A percentile compares a stretch with the other conserved stretches of the same genome.
Conservation (phyloP, 2,888 invertebrate species). For the Druceiella hillmani region DNA sequence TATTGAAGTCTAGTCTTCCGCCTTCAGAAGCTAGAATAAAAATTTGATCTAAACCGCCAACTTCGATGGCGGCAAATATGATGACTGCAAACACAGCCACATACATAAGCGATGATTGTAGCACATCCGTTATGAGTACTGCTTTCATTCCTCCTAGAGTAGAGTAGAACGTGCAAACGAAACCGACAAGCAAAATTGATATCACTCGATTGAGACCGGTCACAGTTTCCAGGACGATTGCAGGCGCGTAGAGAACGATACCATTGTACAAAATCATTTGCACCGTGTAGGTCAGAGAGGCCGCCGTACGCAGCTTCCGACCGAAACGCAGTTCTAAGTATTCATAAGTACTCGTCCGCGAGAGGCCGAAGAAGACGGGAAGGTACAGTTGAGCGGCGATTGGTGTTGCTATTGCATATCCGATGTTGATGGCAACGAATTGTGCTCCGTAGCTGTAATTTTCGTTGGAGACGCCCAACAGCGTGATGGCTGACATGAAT, state of each 20-base stretch:
- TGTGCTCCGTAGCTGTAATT: slow-evolving; percentile 79
- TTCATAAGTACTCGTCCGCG: slow-evolving; percentile 86
- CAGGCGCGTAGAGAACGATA: slow-evolving; percentile 90
- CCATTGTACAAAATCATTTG: slow-evolving; percentile 91
- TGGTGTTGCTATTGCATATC: slow-evolving; percentile 72
- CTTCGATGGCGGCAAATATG: slow-evolving; percentile 62
- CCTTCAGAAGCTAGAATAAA: slow-evolving; percentile 66
- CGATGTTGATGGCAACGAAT: slow-evolving; percentile 71
- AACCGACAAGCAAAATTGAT: slow-evolving; percentile 68
- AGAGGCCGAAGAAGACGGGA: slow-evolving; percentile 80
- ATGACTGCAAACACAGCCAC: slow-evolving; percentile 75
- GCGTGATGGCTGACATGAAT: slow-evolving; percentile 86
- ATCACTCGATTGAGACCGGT: slow-evolving; percentile 69
- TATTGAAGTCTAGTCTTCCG: slow-evolving; percentile 63
- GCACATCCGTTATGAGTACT: slow-evolving; percentile 80
- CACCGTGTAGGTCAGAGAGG: slow-evolving; percentile 78
- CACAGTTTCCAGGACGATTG: slow-evolving; percentile 81
- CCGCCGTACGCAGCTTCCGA: slow-evolving; percentile 63
- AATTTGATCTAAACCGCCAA: slow-evolving; percentile 65
- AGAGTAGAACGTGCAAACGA: slow-evolving; percentile 83
- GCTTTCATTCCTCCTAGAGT: slow-evolving; percentile 90
- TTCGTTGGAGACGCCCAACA: slow-evolving; percentile 88
- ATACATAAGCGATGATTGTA: slow-evolving; percentile 83
- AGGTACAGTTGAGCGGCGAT: slow-evolving; percentile 71
- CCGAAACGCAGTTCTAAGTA: slow-evolving; percentile 89